Base-by-base conservation (phyloP, 2,888 invertebrate species). In the Drosophila borealis region DNA sequence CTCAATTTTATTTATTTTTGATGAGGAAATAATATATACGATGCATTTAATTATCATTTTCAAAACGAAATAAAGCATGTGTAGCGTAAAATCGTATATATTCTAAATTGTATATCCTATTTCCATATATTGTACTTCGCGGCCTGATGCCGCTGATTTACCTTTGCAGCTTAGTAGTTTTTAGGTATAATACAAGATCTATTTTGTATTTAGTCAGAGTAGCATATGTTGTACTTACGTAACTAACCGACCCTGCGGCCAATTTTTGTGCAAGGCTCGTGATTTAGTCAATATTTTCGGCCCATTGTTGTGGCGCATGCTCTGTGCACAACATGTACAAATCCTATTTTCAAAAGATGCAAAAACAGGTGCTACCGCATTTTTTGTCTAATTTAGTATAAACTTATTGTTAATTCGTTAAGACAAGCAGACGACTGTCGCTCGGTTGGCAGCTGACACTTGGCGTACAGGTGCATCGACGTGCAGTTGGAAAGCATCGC, bases 401-500 rank as follows among this genome's bases (percentile, higher is more conserved):
- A 64, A 39, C 63, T 57, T 62, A 65, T 76, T 78, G 70, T 70
- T 62, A 53, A 70, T 54, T 39, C 65, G 65, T 60, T 74, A 49
- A 53, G 59, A 69, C 44, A 48, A 55, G 39, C 42, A 60, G 48
- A 45, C 37, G 48, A 49, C 70, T 48, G 62, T 61, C 56, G 41
- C 48, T 53, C 13, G 37, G 37, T 36, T 62, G 78, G 73, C 73
- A 72, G 69, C 65, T 78, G 78, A 80, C 65, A 78, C 70, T 68
- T 53, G 55, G 36, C 34, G 65, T 78, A 66, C 78, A 79, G 81
- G 78, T 79, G 78, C 78, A 68, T 50, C 49, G 55, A 65, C 56
- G 51, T 66, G 57, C 45, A 62, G 53, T 62, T 54, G 17, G 37
- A 49, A 55, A 44, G 21, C 60, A 61, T 45, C 29, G 74, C 66